These are phyloP conservation scores for Sinocyclocheilus anophthalmus DNA, from an alignment of 2,113 vertebrate species.

Conservation along the genomic window DNA sequence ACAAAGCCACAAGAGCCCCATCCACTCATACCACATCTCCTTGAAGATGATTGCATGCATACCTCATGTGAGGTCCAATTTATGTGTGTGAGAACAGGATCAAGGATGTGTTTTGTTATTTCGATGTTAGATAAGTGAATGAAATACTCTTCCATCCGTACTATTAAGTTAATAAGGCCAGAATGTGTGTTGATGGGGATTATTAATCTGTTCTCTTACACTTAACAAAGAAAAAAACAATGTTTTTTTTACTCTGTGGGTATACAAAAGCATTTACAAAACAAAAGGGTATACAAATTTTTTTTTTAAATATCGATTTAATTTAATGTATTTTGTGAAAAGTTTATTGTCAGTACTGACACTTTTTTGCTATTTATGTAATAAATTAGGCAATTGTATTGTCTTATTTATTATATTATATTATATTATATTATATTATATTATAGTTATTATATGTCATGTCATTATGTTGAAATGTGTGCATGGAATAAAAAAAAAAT, in stretches of 20 bases:
- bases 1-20: constrained; percentile 1
- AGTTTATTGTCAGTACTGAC: neutral
- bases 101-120: neutral
- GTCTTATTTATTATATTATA: no score
- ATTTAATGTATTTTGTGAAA: neutral
- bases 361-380: neutral
- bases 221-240: neutral
- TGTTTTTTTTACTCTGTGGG: neutral
- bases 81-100: constrained; percentile 1
- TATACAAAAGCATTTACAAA: neutral
- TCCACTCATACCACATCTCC: neutral
- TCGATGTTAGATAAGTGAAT: neutral
- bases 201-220: neutral
- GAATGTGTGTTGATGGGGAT: neutral
- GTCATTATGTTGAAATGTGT: neutral
- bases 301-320: neutral
- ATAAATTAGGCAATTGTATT: neutral
- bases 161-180: neutral
- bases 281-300: no score
- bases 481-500: neutral
- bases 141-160: neutral
- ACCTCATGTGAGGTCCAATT: constrained; percentile 14
- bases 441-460: neutral
- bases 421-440: neutral
- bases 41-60: constrained; percentile 17